phyloP scores from a whole-genome alignment of 2,113 vertebrate species.

The Protobothrops mucrosquamatus region DNA sequence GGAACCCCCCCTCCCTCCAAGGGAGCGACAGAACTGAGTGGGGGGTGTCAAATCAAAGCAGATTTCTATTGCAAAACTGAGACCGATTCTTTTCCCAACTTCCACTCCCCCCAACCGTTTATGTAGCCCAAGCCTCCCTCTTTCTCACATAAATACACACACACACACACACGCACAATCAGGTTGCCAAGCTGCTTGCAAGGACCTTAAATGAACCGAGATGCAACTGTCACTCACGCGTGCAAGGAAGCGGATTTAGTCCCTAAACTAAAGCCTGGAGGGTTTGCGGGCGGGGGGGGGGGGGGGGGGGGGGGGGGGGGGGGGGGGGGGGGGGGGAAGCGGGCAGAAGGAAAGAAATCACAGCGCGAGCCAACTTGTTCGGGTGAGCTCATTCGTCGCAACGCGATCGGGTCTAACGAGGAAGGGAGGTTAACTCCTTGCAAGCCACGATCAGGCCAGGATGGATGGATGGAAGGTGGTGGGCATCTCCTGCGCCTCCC shows the following conservation, averaged over 20 bases:
- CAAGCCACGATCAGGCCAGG: background rate
- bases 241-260: background rate
- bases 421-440: background rate
- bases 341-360: background rate
- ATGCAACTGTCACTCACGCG: background rate
- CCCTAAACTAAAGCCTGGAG: background rate
- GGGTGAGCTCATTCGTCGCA: background rate
- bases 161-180: background rate
- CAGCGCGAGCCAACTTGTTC: background rate
- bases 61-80: background rate
- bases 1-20: background rate
- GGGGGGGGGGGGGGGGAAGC: too few species aligned
- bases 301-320: too few species aligned
- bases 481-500: background rate
- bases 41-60: background rate
- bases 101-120: background rate
- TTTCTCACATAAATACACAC: background rate
- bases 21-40: background rate
- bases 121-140: background rate
- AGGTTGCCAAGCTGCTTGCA: conserved; percentile 28
- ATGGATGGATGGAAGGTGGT: background rate
- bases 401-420: background rate
- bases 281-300: too few species aligned
- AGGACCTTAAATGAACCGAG: background rate
- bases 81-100: background rate